These are phyloP conservation scores for Suillia variegata DNA, from an alignment of 2,888 invertebrate species.

Conservation along the genomic window DNA sequence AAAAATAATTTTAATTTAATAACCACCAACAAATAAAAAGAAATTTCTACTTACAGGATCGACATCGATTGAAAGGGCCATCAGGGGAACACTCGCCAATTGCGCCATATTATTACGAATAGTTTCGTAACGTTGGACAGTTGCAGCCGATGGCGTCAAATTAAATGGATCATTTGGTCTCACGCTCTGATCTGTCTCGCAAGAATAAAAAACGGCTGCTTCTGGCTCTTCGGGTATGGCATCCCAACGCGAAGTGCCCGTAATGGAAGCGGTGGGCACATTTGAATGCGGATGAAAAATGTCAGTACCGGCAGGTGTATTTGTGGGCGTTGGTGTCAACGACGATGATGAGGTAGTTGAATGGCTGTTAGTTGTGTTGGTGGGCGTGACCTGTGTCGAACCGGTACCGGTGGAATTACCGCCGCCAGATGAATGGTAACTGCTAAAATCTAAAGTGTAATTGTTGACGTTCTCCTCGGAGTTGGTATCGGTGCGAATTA, in stretches of 20 bases:
- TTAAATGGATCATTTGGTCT: conserved; percentile 45
- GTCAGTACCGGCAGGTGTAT: conserved; percentile 25
- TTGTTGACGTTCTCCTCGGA: conserved; percentile 44
- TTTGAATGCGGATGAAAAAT: conserved; percentile 16
- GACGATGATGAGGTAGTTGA: conserved; percentile 42
- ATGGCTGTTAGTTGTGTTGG: conserved; percentile 37
- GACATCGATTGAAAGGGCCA: conserved; percentile 70
- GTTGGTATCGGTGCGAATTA: conserved; percentile 30
- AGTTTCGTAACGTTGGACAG: conserved; percentile 48
- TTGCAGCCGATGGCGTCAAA: conserved; percentile 47
- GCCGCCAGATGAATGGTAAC: conserved; percentile 36
- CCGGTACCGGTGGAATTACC: conserved; percentile 34
- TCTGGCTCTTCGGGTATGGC: conserved; percentile 50
- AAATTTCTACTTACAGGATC: conserved; percentile 67
- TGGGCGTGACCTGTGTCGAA: conserved; percentile 51
- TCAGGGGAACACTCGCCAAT: conserved; percentile 49
- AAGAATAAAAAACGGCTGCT: background rate
- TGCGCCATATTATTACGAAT: conserved; percentile 55
- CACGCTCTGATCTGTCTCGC: no score
- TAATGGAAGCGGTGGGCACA: conserved; percentile 28
- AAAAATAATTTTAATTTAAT: conserved; percentile 4
- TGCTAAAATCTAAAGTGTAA: conserved; percentile 37
- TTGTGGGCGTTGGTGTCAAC: conserved; percentile 46
- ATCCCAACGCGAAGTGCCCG: conserved; percentile 49
- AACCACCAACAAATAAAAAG: background rate